These are phyloP conservation scores for Gobiocypris rarus DNA, from an alignment of 2,113 vertebrate species.

Conservation along the genomic window DNA sequence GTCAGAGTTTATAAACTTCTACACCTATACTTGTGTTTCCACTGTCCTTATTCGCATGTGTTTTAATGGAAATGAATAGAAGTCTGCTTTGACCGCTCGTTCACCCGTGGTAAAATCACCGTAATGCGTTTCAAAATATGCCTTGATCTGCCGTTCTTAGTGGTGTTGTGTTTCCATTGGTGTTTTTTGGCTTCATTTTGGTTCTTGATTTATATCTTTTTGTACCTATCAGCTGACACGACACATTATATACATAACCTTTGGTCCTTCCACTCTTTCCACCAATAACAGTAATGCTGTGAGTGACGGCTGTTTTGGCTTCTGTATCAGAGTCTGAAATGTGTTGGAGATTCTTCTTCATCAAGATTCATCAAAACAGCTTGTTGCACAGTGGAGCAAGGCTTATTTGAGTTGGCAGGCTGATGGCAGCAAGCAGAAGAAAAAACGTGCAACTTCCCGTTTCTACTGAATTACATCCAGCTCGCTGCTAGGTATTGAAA, in stretches of 20 bases:
- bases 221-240: conserved; percentile 29
- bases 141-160: conserved; percentile 12
- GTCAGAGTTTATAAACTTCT: background rate
- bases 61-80: background rate
- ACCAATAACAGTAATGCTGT: conserved; percentile 25
- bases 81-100: background rate
- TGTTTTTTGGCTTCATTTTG: conserved; percentile 19
- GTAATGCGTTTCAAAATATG: conserved; percentile 16
- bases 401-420: conserved; percentile 60
- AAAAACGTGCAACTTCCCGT: conserved; percentile 52
- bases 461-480: conserved; percentile 56
- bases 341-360: conserved; percentile 26
- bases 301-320: conserved; percentile 34
- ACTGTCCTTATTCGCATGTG: background rate
- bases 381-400: conserved; percentile 37
- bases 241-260: conserved; percentile 27
- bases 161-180: conserved; percentile 22
- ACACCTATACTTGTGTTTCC: background rate
- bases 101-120: background rate
- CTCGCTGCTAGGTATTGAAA: conserved; percentile 43
- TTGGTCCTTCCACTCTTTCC: conserved; percentile 22
- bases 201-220: conserved; percentile 28
- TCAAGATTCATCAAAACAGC: conserved; percentile 34
- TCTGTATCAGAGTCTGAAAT: conserved; percentile 35
- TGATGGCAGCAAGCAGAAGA: conserved; percentile 27